These are phyloP conservation scores for Lasioglossum leucozonium DNA, from an alignment of 2,888 invertebrate genomes.

Conservation along the genomic window DNA sequence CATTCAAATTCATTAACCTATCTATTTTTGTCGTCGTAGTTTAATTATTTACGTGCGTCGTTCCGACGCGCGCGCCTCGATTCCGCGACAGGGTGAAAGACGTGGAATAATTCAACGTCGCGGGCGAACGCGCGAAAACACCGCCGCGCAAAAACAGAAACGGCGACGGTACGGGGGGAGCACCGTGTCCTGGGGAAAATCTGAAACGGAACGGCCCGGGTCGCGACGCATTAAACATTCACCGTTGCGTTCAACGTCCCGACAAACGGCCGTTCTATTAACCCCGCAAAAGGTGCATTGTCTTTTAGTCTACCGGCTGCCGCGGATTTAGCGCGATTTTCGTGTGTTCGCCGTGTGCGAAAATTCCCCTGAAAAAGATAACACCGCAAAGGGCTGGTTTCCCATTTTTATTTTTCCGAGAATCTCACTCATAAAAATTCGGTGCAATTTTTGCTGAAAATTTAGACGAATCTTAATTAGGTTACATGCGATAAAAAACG, in stretches of 20 bases:
- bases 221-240: conserved; percentile 7
- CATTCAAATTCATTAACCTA: too few relatives aligned
- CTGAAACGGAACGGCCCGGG: neutral
- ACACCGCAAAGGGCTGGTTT: neutral
- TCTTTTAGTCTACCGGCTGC: neutral
- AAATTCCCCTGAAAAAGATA: neutral
- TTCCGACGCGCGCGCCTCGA: neutral
- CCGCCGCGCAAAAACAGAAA: neutral
- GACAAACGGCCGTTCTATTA: conserved; percentile 35
- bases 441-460: neutral
- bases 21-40: too few relatives aligned
- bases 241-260: neutral
- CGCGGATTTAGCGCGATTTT: neutral
- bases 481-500: neutral
- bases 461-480: neutral
- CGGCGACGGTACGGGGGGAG: neutral
- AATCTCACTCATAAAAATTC: neutral
- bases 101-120: neutral
- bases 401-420: neutral
- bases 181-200: neutral
- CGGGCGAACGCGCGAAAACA: neutral
- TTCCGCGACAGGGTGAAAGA: neutral
- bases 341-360: neutral
- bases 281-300: conserved; percentile 9
- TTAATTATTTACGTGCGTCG: too few relatives aligned